Evolutionary conservation across 2,797 vertebrate genomes (phyloP), one percentile per base, ranked within the genome.

Genomic region (Acanthurus leucopareius): DNA sequence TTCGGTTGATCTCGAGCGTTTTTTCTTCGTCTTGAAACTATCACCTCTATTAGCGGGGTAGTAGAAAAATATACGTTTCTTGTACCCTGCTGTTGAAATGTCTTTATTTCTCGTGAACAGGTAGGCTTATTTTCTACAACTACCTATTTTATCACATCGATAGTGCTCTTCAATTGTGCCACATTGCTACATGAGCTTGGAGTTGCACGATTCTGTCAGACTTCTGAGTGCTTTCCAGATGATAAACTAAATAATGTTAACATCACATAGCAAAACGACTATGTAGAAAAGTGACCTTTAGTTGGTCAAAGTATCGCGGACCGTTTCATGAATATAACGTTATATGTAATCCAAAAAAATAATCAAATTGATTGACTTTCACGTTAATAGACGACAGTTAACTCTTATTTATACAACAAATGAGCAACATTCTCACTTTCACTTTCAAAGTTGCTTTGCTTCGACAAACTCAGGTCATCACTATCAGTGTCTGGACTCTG

Each of bases 101-200:
- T 89, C 92, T 51, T 82, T 93, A n/a, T 93, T 93, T 79, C 25
- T 88, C 16, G 83, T 93, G 2, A 91, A 92, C 86, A 91, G 92
- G 92, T 93, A 80, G 7, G 81, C 0, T 57, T 28, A 2, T 32
- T 25, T 68, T 40, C 7, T 57, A 1, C 44, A 3, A 7, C 5
- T 35, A 1, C 42, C 13, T 10, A 9, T 3, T 13, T 44, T 10
- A 44, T 51, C 5, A 32, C 47, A 25, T 10, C 10, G 10, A 6
- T 40, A 7, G 13, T 44, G 3, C 17, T 5, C 56, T 25, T 28
- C 16, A 38, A 7, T 47, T 22, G 3, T 22, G 3, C 20, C 20
- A 22, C 0, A 8, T 64, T 44, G 3, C 44, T 20, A 10, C 20
- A 10, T 16, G 10, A 5, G 14, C 10, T 28, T 20, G 13, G 17